These are phyloP conservation scores for Fabriciana adippe DNA, from an alignment of 2,888 invertebrate genomes.

Conservation along the genomic window DNA sequence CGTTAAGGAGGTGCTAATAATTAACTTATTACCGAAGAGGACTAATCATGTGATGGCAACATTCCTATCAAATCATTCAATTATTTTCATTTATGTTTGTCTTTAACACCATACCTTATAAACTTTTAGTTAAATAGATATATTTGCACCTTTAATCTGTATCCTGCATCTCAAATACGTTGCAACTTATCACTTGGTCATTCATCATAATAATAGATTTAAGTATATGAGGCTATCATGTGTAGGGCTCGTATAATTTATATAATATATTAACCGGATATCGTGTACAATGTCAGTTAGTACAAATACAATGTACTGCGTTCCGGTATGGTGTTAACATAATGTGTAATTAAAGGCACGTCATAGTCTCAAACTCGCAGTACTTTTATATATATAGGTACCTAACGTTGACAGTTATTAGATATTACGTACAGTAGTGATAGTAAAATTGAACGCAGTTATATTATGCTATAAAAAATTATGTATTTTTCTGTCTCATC, in stretches of 20 bases:
- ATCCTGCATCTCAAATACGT: too few species aligned
- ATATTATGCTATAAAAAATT: too few species aligned
- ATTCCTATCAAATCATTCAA: too few species aligned
- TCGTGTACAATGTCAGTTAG: constrained; percentile 20
- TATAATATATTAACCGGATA: constrained; percentile 21
- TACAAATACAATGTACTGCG: constrained; percentile 16
- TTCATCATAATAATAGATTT: not conserved
- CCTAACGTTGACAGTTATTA: constrained; percentile 1
- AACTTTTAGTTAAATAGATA: too few species aligned
- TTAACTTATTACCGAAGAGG: too few species aligned
- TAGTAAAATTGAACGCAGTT: not conserved
- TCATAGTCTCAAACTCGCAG: constrained; percentile 1
- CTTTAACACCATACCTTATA: too few species aligned
- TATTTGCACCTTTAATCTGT: too few species aligned
- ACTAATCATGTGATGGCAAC: too few species aligned
- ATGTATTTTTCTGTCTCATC: too few species aligned
- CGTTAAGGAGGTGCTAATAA: too few species aligned
- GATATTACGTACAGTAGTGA: not conserved
- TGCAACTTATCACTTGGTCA: too few species aligned
- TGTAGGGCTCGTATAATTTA: constrained; percentile 13
- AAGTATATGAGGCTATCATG: not conserved
- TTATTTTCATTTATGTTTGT: too few species aligned
- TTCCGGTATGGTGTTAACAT: constrained; percentile 19
- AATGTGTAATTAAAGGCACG: constrained; percentile 19
- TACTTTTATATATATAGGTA: not conserved